Base-by-base conservation (phyloP, 2,113 vertebrate species). In the Falcunculus frontatus region DNA sequence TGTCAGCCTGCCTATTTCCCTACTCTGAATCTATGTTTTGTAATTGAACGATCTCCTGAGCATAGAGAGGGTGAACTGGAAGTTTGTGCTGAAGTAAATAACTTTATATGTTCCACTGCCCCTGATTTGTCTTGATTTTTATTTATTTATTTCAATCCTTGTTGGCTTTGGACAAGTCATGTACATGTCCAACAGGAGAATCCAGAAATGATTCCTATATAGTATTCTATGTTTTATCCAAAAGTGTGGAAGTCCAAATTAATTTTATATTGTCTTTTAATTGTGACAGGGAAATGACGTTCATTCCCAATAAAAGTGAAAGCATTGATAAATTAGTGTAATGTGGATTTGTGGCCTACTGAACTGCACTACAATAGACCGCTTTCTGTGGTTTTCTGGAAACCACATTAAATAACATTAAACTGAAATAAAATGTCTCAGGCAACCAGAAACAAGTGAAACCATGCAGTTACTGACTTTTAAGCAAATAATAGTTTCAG, bases 371-470 rank as follows among this genome's bases (percentile, higher is more conserved):
- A 73, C 57, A 73, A 56, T 79, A 87, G 84, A 35, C 12, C 42
- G 29, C 73, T 91, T 89, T 84, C 56, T 94, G 69, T 82, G 94
- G 56, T 87, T 96, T 94, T 72, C 69, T 95, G 49, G 37, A 93
- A 95, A 95, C 81, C 69, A 63, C 83, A 55, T 79, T 72, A 78
- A 84, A 82, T 89, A 12, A 55, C 29, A 60, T 90, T 57, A 70
- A 90, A 74, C 42, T 88, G 37, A 93, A 96, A 77, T 90, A 92
- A 97, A 93, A 67, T 81, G 76, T 87, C 84, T 84, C 65, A 64
- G 74, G 87, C 87, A 89, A 64, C 93, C 77, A 95, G 84, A 92
- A 87, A 75, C 6, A 26, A 89, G 62, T 26, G 65, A 68, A 81
- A 72, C n/a, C 13, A 25, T 35, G 50, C 13, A 46, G 55, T 73